These are phyloP conservation scores for Nyctibius bracteatus DNA, from an alignment of 2,113 vertebrate genomes.

Conservation along the genomic window DNA sequence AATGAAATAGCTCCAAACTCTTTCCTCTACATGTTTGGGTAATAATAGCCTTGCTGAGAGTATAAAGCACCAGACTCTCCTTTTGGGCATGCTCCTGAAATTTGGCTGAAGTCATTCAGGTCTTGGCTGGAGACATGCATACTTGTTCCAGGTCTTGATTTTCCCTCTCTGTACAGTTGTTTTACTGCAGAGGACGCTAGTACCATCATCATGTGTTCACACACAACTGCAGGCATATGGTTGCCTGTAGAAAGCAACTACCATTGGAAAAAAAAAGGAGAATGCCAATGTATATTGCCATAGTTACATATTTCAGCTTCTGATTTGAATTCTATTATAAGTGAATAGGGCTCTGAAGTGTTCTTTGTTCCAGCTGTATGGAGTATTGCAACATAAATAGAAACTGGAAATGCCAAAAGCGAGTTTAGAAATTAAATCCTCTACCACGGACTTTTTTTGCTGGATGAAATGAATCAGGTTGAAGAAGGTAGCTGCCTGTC, in stretches of 20 bases:
- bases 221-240: accelerated
- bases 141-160: background rate
- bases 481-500: background rate
- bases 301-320: background rate
- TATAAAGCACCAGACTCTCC: background rate
- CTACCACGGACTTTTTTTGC: background rate
- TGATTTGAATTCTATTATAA: background rate
- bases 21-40: background rate
- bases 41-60: background rate
- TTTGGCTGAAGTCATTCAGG: background rate
- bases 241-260: background rate
- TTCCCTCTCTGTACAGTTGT: background rate
- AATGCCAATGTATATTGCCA: background rate
- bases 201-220: background rate
- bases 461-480: background rate
- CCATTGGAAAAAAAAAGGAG: background rate
- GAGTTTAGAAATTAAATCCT: background rate
- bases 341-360: background rate
- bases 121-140: background rate
- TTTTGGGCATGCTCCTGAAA: background rate
- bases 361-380: background rate
- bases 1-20: background rate
- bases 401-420: background rate
- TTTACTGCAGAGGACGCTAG: background rate
- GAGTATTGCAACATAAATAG: background rate